Percentiles rank a stretch among this genome's conserved stretches.
These are phyloP conservation scores for Turritopsis rubra DNA, from an alignment of 30 jellyfish, hydroid and myxozoan genomes.

Conservation along the genomic window DNA sequence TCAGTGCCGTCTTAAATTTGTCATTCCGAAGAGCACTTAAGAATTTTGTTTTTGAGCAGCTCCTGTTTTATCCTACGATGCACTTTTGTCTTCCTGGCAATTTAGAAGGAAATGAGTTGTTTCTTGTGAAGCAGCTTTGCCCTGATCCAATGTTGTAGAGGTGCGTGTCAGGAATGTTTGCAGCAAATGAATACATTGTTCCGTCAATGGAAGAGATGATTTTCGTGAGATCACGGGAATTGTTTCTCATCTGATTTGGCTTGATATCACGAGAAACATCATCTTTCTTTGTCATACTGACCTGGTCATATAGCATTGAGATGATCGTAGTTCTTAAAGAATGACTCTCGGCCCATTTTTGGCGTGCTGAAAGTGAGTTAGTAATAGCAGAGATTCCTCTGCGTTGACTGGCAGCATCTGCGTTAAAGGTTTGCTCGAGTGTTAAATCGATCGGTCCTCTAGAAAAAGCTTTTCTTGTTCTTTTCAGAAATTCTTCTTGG, in stretches of 20 bases:
- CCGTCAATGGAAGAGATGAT: no score
- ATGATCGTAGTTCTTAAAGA: background rate
- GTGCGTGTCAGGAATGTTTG: no score
- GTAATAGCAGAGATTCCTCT: background rate
- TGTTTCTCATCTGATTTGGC: background rate
- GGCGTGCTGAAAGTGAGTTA: background rate
- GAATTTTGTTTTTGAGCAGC: no score
- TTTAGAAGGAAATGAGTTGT: no score
- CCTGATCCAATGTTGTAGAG: no score
- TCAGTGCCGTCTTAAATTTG: no score
- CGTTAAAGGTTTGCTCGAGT: background rate
- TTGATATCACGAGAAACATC: background rate
- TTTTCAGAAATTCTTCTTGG: background rate
- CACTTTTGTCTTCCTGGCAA: no score
- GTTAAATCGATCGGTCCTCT: background rate
- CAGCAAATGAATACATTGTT: no score
- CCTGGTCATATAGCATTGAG: background rate
- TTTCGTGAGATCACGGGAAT: no score
- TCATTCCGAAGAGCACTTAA: no score
- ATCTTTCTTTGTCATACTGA: background rate
- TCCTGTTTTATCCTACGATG: no score
- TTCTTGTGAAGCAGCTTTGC: no score
- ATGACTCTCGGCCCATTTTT: background rate
- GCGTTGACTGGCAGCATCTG: constrained; percentile 5
- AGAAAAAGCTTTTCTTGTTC: background rate